Evolutionary conservation across 2,797 vertebrate genomes (phyloP), one percentile per base, ranked within the genome.

Genomic region (Crocidura indochinensis): DNA sequence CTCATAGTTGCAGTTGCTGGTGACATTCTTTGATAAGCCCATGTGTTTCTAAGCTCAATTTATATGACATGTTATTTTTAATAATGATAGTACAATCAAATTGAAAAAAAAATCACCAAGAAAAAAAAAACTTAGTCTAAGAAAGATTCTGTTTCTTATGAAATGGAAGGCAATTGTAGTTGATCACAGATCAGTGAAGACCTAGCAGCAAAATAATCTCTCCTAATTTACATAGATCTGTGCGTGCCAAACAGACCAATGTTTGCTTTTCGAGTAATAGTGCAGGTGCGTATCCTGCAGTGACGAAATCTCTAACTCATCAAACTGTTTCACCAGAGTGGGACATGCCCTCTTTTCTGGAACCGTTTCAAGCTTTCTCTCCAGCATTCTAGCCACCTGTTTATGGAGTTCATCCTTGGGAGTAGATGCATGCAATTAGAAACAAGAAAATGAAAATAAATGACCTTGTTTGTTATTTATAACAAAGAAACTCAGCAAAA

Each of bases 391-490:
- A 97, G 97, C 97, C 98, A 98, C 98, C 98, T 98, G 98, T 98
- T 98, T 98, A 96, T 97, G 46, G 96, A 97, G 97, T 97, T 98
- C 98, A 97, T 97, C 97, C 97, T 98, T 94, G 38, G 91, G 96
- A 97, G 97, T 95, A 96, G 97, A 97, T 95, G 97, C 96, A 96
- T 97, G 96, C 98, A 97, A 97, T 98, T 98, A 98, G 97, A 98
- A 97, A 97, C 97, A 97, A 97, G 98, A 98, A 98, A 98, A 98
- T 98, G 97, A 98, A 98, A 98, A 98, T 97, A 97, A 98, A 98
- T 98, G 98, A 97, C 96, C 97, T 98, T 96, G 95, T 97, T 98
- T 96, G 97, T 97, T 98, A 98, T 98, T 97, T 97, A 97, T 97
- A 97, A 98, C 97, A 98, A 98, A 98, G 97, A 96, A 97, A 95